Base-by-base conservation (phyloP, 2,888 invertebrate species). In the Sympetrum striolatum region DNA sequence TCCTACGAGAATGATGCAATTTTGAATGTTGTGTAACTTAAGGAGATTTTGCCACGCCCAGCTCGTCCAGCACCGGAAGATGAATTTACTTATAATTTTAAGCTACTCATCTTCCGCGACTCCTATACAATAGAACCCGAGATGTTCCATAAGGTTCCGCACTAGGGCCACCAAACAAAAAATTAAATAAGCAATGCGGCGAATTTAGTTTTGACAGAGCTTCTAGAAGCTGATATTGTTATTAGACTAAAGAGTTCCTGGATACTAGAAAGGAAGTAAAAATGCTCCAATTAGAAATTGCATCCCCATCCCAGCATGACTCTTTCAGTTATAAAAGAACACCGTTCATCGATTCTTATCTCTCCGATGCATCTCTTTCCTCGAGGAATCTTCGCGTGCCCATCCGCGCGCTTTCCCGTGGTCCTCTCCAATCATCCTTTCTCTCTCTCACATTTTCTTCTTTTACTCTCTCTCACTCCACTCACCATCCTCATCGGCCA, bases 371-470 rank as follows among this genome's bases (percentile, higher is more conserved):
- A 35, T 37, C 58, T 60, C 90, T 22, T 53, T 60, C 64, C 60
- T 44, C 25, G 18, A 22, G 81, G 15, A 60, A 86, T 86, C 86
- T 64, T 86, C 86, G 86, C 86, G 60, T 86, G 86, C 53, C 82
- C 58, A 58, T 82, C 58, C 58, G 44, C 82, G 53, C 53, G 31
- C 53, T 58, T 58, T 58, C 37, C 37, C 82, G 31, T 44, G 44
- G 80, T 35, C 90, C 81, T 39, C 58, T 81, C 53, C 53, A 53
- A n/a, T 90, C 53, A n/a, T 90, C 60, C 60, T 90, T 39, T n/a
- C 35, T 90, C 44, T 90, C 80, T 81, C 25, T 81, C 48, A 18
- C 48, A 44, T 73, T n/a, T 53, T 25, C 64, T 90, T 15, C 90
- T 91, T 37, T 60, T 73, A 48, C 44, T 80, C 35, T 25, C 39